These are phyloP conservation scores for Pseudonaja textilis DNA, from an alignment of 2,113 vertebrate genomes.

Conservation along the genomic window DNA sequence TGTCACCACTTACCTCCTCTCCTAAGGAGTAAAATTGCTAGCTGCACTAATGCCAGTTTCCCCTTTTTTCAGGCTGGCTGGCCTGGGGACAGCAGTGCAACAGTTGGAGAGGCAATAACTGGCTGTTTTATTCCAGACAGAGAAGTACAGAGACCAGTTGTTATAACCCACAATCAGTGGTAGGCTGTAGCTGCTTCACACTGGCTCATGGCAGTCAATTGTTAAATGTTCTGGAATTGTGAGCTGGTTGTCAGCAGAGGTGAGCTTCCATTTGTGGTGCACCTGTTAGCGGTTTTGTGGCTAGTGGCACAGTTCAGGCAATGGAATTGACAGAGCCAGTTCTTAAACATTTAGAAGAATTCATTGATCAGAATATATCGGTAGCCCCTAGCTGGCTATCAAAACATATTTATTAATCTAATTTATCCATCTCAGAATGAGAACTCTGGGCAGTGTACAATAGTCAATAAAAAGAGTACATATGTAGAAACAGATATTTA, in stretches of 20 bases:
- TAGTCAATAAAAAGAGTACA: neutral
- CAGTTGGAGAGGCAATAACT: neutral
- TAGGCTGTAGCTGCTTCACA: neutral
- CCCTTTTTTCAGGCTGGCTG: neutral
- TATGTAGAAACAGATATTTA: neutral
- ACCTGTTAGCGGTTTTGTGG: neutral
- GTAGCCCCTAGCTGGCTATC: neutral
- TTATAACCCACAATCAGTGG: neutral
- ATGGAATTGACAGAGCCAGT: neutral
- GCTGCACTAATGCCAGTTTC: neutral
- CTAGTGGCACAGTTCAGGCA: neutral
- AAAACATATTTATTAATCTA: neutral
- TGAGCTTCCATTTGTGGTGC: neutral
- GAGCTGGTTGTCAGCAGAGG: neutral
- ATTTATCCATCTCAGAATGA: neutral
- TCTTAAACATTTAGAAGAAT: neutral
- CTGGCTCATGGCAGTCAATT: neutral
- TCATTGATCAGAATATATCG: neutral
- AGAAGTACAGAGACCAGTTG: neutral
- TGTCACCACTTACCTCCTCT: neutral
- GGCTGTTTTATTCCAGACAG: neutral
- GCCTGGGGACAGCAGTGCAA: neutral
- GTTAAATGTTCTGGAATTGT: neutral
- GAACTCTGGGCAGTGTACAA: neutral
- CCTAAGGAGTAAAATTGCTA: neutral